phyloP scores from a whole-genome alignment of 2,797 vertebrate species.

The Tapera naevia region DNA sequence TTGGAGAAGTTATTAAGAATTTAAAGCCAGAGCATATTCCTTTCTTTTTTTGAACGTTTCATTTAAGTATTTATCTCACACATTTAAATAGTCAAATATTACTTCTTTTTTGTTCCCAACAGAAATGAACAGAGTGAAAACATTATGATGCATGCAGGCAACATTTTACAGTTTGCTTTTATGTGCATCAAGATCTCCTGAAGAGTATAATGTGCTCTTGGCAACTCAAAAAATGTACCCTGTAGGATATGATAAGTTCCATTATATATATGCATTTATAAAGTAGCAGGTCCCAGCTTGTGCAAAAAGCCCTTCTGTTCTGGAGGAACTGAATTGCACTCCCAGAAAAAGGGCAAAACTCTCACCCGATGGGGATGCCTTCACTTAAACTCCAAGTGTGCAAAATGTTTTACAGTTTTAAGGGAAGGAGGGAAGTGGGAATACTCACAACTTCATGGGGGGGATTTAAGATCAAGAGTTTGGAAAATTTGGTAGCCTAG shows the following conservation, averaged over 20 bases:
- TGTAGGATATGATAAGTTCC: neutral
- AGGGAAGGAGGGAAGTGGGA: neutral
- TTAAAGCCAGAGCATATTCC: neutral
- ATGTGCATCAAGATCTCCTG: neutral
- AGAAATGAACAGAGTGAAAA: neutral
- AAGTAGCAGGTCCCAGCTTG: neutral
- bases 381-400: neutral
- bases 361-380: neutral
- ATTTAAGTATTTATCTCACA: neutral
- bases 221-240: neutral
- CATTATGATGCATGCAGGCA: neutral
- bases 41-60: neutral
- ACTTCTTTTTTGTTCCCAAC: fast-evolving
- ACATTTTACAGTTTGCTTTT: neutral
- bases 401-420: neutral
- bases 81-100: neutral
- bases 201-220: neutral
- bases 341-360: neutral
- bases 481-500: neutral
- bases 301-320: neutral
- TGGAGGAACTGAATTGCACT: neutral
- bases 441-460: neutral
- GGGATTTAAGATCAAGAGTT: neutral
- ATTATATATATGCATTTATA: neutral
- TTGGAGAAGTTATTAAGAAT: neutral